Evolutionary conservation across 2,888 invertebrate species (phyloP).

Genomic region (Chironomus riparius): DNA sequence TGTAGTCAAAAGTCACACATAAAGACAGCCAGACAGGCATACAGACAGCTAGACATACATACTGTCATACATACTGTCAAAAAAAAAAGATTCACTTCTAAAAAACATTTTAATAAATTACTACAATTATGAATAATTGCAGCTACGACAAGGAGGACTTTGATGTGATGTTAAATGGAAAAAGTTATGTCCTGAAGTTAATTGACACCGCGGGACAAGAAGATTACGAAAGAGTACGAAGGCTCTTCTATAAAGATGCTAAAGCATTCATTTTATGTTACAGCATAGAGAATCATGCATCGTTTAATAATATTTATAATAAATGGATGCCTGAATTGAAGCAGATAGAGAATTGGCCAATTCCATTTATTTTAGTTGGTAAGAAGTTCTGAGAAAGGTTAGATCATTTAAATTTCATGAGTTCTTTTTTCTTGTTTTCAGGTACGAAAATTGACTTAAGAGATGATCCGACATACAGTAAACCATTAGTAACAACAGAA

Average conservation of each 20-base stretch:
- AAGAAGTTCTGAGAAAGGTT: neutral
- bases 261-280: constrained; percentile 27
- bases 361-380: constrained; percentile 25
- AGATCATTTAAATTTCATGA: neutral
- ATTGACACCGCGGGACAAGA: constrained; percentile 28
- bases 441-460: constrained; percentile 26
- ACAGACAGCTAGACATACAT: no score
- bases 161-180: constrained; percentile 13
- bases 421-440: neutral
- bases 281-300: constrained; percentile 16
- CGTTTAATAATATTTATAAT: constrained; percentile 20
- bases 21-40: no score
- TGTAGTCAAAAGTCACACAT: no score
- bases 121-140: no score
- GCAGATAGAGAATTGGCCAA: constrained; percentile 1
- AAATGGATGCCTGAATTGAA: constrained; percentile 28
- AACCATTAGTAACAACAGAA: neutral
- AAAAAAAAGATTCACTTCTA: no score
- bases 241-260: constrained; percentile 27
- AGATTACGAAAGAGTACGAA: constrained; percentile 25
- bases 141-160: constrained; percentile 28
- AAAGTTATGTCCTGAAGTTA: constrained; percentile 17
- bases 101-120: no score
- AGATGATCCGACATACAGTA: neutral
- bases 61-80: no score